Conservation (phyloP, 2,113 vertebrate genomes). For the Patagioenas fasciata region DNA sequence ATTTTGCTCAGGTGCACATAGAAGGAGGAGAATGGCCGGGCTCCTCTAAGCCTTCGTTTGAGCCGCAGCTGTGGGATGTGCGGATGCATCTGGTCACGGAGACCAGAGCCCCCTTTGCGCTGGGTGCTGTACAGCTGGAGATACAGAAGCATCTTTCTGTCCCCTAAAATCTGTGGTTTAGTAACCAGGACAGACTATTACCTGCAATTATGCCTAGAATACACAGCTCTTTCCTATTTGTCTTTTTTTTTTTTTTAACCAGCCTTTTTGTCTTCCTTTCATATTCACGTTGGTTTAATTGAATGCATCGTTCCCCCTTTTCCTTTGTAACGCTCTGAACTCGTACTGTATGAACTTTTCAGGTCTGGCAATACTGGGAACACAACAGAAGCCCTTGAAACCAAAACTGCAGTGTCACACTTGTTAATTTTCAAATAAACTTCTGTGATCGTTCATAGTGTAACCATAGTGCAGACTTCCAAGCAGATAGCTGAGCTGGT, state of each 20-base stretch:
- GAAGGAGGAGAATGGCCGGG: neutral
- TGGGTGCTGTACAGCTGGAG: accelerated
- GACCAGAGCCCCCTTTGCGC: neutral
- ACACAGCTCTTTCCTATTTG: neutral
- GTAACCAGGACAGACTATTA: neutral
- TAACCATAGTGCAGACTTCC: neutral
- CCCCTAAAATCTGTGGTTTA: neutral
- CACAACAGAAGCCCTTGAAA: neutral
- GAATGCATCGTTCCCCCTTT: neutral
- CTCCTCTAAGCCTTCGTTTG: neutral
- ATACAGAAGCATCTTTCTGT: accelerated
- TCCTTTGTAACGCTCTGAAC: neutral
- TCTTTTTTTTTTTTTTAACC: neutral
- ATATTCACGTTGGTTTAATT: neutral
- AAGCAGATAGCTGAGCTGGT: neutral
- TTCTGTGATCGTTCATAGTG: neutral
- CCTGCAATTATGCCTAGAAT: neutral
- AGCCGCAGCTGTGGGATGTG: neutral
- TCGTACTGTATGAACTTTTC: neutral
- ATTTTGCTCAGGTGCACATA: neutral
- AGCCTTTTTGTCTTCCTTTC: neutral
- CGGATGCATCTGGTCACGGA: neutral
- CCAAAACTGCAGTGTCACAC: neutral
- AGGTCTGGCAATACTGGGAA: neutral
- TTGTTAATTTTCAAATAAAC: neutral